These are phyloP conservation scores for Podargus strigoides DNA, from an alignment of 2,797 vertebrate genomes.

Conservation along the genomic window DNA sequence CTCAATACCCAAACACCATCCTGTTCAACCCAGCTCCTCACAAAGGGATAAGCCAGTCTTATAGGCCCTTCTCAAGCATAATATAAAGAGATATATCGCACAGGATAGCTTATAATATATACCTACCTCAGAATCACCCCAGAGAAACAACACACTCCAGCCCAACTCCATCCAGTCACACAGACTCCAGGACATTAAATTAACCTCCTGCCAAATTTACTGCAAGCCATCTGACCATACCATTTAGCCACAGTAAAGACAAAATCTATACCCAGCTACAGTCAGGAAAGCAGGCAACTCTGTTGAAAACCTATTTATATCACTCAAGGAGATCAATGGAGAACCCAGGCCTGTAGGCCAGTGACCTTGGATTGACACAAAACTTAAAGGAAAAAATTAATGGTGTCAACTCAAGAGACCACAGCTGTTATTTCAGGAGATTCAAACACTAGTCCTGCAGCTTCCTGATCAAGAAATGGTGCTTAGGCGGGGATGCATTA, in stretches of 20 bases:
- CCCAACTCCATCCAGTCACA: neutral
- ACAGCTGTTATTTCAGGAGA: neutral
- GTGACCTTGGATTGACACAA: conserved; percentile 22
- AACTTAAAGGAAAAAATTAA: conserved; percentile 35
- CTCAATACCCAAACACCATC: neutral
- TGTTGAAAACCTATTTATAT: conserved; percentile 35
- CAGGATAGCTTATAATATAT: neutral
- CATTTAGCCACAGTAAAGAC: conserved; percentile 24
- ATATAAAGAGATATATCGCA: neutral
- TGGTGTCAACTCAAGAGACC: neutral
- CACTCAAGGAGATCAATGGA: conserved; percentile 39
- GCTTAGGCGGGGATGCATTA: neutral
- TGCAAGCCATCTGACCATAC: conserved; percentile 1
- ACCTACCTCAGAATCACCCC: neutral
- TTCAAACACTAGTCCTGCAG: neutral
- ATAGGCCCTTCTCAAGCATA: neutral
- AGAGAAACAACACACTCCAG: neutral
- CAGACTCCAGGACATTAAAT: neutral
- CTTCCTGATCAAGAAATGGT: neutral
- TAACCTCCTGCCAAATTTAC: conserved; percentile 15
- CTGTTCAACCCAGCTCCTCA: neutral
- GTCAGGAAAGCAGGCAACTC: conserved; percentile 12
- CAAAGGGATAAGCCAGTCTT: neutral
- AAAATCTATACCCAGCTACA: conserved; percentile 22
- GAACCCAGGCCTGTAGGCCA: neutral